Evolutionary conservation across 2,888 invertebrate species (phyloP).

Genomic region (Acronicta psi): DNA sequence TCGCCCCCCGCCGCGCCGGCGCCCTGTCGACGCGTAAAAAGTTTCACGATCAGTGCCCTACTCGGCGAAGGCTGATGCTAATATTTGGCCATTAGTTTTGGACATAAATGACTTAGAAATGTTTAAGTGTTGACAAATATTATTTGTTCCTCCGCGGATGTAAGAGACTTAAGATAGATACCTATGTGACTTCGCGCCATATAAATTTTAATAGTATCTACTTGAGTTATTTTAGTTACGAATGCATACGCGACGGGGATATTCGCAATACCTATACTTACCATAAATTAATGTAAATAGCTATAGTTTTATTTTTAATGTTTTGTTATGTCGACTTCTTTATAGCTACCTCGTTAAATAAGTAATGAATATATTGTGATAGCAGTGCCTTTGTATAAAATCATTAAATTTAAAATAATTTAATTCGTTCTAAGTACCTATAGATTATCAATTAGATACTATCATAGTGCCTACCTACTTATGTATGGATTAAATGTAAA

Average conservation of each 20-base stretch:
- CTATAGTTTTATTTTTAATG: constrained; percentile 18
- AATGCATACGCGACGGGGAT: constrained; percentile 47
- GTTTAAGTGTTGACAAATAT: constrained; percentile 43
- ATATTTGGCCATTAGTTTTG: constrained; percentile 24
- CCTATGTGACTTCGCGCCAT: constrained; percentile 17
- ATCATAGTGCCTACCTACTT: neutral
- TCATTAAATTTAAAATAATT: constrained; percentile 31
- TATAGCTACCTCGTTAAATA: constrained; percentile 58
- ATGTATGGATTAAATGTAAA: neutral
- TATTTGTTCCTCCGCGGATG: constrained; percentile 31
- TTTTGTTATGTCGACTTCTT: constrained; percentile 22
- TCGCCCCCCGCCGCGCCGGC: constrained; percentile 73
- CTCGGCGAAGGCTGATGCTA: constrained; percentile 81
- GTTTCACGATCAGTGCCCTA: constrained; percentile 85
- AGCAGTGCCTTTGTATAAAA: constrained; percentile 72
- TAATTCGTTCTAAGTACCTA: constrained; percentile 16
- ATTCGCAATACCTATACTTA: constrained; percentile 54
- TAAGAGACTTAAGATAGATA: constrained; percentile 9
- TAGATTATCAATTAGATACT: neutral
- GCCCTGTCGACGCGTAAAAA: constrained; percentile 81
- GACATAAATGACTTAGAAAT: constrained; percentile 37
- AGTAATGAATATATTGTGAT: constrained; percentile 71
- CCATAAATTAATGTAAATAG: constrained; percentile 50
- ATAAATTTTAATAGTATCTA: constrained; percentile 17
- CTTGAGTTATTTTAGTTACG: constrained; percentile 27